Base-by-base conservation (phyloP, 2,888 invertebrate genomes). In the Germaria angustata region DNA sequence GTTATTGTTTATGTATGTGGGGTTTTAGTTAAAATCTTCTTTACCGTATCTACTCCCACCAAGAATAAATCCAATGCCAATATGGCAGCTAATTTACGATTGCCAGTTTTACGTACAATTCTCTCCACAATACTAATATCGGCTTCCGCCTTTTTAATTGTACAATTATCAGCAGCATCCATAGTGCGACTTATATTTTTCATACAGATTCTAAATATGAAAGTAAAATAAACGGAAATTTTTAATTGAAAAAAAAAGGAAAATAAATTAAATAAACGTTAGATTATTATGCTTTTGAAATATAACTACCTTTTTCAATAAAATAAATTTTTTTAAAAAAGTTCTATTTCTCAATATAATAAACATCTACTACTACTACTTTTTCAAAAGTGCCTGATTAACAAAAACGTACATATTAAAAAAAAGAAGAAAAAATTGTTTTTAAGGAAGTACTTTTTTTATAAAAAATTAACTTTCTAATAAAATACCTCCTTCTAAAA, bases 31-130 rank as follows among this genome's bases (percentile, higher is more conserved):
- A 8, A 28, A n/a, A 44, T 84, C 89, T 87, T 90, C 90, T 87
- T n/a, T 90, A 93, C 95, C 85, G 96, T 96, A 88, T 95, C 96
- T 1, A 96, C 94, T 11, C 96, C 96, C 81, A 96, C 96, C 17
- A 95, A 92, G 85, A 96, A 93, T 84, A 96, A 92, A 89, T 96
- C 96, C 78, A 96, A 89, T 6, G 95, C 95, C 84, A 96, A 92
- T 80, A 96, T 94, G 7, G 95, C 94, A 11, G 96, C 94, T 73
- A 93, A 87, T 88, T 93, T 93, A 36, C 92, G 92, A 88, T 93
- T 93, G 65, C 92, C 92, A 24, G 93, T 93, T 89, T 93, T 92
- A 66, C 91, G 88, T 41, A 93, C 90, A 84, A 93, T 93, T 78
- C 92, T 90, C 87, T 93, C 93, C 34, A 93, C 92, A 77, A 93